Evolutionary conservation across 2,113 vertebrate genomes (phyloP).

Genomic region (Apteryx owenii): DNA sequence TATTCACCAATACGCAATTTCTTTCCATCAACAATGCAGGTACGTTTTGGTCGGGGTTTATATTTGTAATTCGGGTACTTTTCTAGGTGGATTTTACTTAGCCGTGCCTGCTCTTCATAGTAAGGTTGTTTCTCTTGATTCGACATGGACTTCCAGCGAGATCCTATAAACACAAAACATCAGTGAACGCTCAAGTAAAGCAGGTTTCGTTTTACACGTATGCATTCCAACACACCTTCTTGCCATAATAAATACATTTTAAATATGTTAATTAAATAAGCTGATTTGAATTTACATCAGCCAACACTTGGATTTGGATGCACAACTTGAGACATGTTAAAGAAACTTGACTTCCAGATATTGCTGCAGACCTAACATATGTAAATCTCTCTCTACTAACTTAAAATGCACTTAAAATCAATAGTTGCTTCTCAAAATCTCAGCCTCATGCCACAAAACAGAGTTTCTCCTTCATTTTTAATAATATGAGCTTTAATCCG

Average conservation of each 20-base stretch:
- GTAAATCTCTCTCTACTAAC: neutral
- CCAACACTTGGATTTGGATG: neutral
- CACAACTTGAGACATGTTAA: neutral
- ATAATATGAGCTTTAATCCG: neutral
- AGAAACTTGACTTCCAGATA: neutral
- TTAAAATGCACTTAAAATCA: neutral
- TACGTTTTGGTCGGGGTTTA: conserved; percentile 98
- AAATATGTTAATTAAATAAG: neutral
- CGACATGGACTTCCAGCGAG: conserved; percentile 98
- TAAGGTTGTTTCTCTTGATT: conserved; percentile 99
- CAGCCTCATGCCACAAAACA: neutral
- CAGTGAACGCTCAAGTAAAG: neutral
- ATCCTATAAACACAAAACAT: conserved; percentile 80
- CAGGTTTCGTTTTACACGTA: neutral
- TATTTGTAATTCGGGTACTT: conserved; percentile 99
- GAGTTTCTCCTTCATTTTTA: neutral
- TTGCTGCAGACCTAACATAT: neutral
- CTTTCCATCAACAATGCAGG: conserved; percentile 99
- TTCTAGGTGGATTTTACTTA: conserved; percentile 98
- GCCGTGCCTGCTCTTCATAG: conserved; percentile 97
- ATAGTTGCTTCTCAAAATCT: neutral
- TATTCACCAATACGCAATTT: conserved; percentile 98
- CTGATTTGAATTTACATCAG: neutral
- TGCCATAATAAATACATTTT: neutral
- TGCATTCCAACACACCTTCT: neutral